These are phyloP conservation scores for Cactoblastis cactorum DNA, from an alignment of 2,888 invertebrate genomes.

Conservation along the genomic window DNA sequence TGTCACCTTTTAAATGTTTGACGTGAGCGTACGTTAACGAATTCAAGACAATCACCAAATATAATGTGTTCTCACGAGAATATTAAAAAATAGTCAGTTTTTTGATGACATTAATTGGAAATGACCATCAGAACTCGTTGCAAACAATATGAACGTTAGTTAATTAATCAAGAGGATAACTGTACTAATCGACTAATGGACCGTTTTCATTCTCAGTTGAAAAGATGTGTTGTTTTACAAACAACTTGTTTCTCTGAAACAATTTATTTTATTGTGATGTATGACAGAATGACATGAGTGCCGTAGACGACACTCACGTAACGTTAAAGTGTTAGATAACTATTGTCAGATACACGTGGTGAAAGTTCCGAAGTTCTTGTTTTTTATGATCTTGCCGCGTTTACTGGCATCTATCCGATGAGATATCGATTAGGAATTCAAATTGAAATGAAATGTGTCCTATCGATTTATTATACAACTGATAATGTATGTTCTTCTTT, in stretches of 20 bases:
- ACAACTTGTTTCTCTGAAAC: constrained; percentile 21
- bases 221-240: constrained; percentile 20
- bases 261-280: constrained; percentile 28
- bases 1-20: no score
- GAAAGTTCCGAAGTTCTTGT: constrained; percentile 42
- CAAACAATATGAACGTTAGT: background rate
- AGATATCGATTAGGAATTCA: constrained; percentile 6
- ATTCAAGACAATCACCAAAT: no score
- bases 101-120: no score
- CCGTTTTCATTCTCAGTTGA: constrained; percentile 18
- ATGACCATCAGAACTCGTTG: background rate
- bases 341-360: constrained; percentile 36
- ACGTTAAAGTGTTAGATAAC: constrained; percentile 54
- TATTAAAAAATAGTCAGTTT: no score
- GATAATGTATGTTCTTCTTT: background rate
- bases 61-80: no score
- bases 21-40: no score
- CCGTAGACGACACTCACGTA: constrained; percentile 39
- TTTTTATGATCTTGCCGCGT: constrained; percentile 22
- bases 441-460: background rate
- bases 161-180: background rate
- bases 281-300: constrained; percentile 28
- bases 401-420: constrained; percentile 20
- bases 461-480: constrained; percentile 11
- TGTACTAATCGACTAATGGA: background rate